Evolutionary conservation across 1,140 invertebrate species (phyloP).

Genomic region (Drosophila guanche): DNA sequence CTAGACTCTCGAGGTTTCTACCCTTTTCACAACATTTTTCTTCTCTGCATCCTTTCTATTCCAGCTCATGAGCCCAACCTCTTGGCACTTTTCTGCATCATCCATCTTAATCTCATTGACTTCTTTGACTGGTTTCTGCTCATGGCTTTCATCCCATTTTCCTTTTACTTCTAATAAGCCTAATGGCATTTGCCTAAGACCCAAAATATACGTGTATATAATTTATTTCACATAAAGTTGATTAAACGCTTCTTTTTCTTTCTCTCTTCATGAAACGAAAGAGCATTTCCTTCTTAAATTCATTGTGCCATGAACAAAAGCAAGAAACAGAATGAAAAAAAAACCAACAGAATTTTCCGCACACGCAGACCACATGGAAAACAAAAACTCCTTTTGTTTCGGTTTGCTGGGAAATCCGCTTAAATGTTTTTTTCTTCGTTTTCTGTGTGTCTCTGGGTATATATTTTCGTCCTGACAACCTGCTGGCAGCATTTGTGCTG

Average conservation of each 20-base stretch:
- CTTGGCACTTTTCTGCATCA: conserved; percentile 18
- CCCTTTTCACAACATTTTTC: conserved; percentile 1
- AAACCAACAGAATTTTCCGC: conserved; percentile 39
- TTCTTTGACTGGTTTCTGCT: conserved; percentile 6
- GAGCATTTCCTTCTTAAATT: conserved; percentile 41
- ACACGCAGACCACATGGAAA: conserved; percentile 54
- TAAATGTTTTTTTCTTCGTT: conserved; percentile 10
- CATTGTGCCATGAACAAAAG: conserved; percentile 10
- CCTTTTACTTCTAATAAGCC: conserved; percentile 61
- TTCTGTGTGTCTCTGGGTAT: conserved; percentile 5
- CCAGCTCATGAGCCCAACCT: conserved; percentile 1
- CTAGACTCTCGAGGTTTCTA: neutral
- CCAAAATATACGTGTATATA: conserved; percentile 14
- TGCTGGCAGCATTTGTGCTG: conserved; percentile 22
- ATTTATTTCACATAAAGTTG: conserved; percentile 73
- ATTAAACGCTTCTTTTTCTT: conserved; percentile 59
- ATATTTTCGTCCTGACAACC: conserved; percentile 35
- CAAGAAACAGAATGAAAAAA: neutral
- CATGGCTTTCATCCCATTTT: neutral
- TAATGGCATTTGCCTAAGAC: conserved; percentile 49
- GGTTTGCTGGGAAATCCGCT: conserved; percentile 31
- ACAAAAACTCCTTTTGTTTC: conserved; percentile 30
- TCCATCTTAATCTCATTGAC: conserved; percentile 47
- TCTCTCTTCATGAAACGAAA: conserved; percentile 28
- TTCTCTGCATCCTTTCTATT: neutral